phyloP scores from a whole-genome alignment of 2,888 invertebrate species.

The Sialis fuliginosa region DNA sequence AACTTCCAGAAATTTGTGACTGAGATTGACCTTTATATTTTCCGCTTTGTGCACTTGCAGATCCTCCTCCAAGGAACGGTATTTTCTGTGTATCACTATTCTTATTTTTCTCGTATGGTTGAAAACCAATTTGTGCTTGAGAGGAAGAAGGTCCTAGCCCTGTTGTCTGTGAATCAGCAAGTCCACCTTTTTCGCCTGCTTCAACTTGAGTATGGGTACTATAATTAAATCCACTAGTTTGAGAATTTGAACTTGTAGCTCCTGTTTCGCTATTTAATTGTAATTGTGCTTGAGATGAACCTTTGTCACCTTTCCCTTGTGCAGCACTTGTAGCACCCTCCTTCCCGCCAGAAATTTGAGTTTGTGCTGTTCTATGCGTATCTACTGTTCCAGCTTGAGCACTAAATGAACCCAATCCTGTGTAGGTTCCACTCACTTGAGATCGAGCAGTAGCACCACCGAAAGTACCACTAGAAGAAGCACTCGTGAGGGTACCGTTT shows the following conservation, averaged over 20 bases:
- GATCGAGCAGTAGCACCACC: slow-evolving; percentile 63
- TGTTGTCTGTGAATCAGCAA: slow-evolving; percentile 72
- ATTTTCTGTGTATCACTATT: slow-evolving; percentile 27
- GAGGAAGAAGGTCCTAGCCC: slow-evolving; percentile 73
- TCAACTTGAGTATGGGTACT: slow-evolving; percentile 66
- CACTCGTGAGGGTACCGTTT: slow-evolving; percentile 55
- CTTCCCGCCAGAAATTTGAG: slow-evolving; percentile 49
- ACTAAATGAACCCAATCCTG: slow-evolving; percentile 60
- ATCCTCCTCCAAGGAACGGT: slow-evolving; percentile 57
- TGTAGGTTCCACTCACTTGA: slow-evolving; percentile 65
- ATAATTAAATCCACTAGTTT: slow-evolving; percentile 56
- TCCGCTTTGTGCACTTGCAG: slow-evolving; percentile 63
- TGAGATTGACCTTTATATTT: slow-evolving; percentile 61
- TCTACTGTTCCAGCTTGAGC: slow-evolving; percentile 69
- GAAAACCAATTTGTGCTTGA: slow-evolving; percentile 77
- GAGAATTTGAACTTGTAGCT: slow-evolving; percentile 55
- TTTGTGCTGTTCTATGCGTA: slow-evolving; percentile 50
- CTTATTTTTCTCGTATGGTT: slow-evolving; percentile 49
- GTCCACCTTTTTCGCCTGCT: slow-evolving; percentile 64
- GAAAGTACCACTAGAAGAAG: slow-evolving; percentile 59
- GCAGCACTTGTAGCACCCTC: slow-evolving; percentile 60
- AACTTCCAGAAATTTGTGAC: slow-evolving; percentile 66
- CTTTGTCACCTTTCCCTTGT: slow-evolving; percentile 53
- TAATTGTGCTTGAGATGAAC: slow-evolving; percentile 62
- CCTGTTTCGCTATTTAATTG: slow-evolving; percentile 59